Percentiles rank a stretch among this genome's conserved stretches.
phyloP scores from a whole-genome alignment of 1,140 invertebrate genomes.

The Ceratosolen solmsi region DNA sequence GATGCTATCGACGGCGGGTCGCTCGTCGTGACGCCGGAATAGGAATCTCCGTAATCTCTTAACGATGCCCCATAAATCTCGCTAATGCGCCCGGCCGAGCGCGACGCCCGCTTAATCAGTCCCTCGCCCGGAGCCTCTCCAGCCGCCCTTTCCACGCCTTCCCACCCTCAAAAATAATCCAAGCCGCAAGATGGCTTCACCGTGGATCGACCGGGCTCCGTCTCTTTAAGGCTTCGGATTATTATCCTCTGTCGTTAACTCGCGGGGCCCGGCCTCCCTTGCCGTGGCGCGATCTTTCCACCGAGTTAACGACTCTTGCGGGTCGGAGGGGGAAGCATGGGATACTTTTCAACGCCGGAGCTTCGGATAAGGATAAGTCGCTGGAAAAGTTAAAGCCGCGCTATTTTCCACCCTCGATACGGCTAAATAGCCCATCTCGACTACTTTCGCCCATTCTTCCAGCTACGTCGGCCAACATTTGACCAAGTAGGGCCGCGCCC shows the following conservation, averaged over 20 bases:
- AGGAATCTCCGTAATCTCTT: slow-evolving; percentile 47
- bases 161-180: background rate
- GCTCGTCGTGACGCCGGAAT: slow-evolving; percentile 43
- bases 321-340: too few relatives aligned
- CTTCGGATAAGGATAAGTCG: background rate
- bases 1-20: slow-evolving; percentile 55
- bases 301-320: background rate
- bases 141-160: background rate
- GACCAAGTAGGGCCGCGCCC: background rate
- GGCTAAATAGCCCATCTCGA: background rate
- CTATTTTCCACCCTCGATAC: background rate
- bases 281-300: background rate
- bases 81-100: slow-evolving; percentile 14
- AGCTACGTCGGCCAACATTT: too few relatives aligned
- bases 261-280: background rate
- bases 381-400: background rate
- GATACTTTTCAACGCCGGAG: too few relatives aligned
- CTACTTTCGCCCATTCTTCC: too few relatives aligned
- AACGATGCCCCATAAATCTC: slow-evolving; percentile 46
- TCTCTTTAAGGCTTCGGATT: background rate
- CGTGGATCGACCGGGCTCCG: background rate
- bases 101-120: slow-evolving; percentile 37
- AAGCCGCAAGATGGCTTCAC: background rate
- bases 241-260: background rate
- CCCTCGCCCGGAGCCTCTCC: slow-evolving; percentile 4